Evolutionary conservation across 2,888 invertebrate species (phyloP).

Genomic region (Hypomecis atomaria): DNA sequence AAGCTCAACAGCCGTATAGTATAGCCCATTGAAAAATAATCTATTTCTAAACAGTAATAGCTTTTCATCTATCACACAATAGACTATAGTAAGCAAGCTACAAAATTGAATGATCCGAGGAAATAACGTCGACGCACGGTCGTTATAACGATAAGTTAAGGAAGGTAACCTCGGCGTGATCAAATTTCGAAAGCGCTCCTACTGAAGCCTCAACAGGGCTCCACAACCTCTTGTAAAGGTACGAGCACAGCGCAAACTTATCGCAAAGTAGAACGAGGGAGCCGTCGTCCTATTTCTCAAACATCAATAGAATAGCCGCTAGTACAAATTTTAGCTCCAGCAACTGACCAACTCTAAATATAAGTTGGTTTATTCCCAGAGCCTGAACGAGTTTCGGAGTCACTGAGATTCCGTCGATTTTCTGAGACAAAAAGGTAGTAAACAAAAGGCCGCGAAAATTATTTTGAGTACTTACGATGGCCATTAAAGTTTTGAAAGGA

Average conservation of each 20-base stretch:
- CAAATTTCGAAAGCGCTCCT: slow-evolving; percentile 16
- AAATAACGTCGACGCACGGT: slow-evolving; percentile 7
- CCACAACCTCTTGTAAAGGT: background rate
- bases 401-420: slow-evolving; percentile 9
- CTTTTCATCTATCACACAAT: too few relatives aligned
- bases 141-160: slow-evolving; percentile 10
- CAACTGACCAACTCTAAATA: background rate
- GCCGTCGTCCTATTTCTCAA: background rate
- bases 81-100: background rate
- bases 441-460: slow-evolving; percentile 9
- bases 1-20: too few relatives aligned
- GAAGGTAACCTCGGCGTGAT: slow-evolving; percentile 13
- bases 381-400: slow-evolving; percentile 2
- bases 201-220: slow-evolving; percentile 6
- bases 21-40: too few relatives aligned
- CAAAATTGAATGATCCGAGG: slow-evolving; percentile 7
- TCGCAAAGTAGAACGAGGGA: background rate
- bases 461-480: slow-evolving; percentile 1
- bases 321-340: background rate
- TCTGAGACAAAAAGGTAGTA: slow-evolving; percentile 4
- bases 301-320: background rate
- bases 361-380: background rate
- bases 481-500: slow-evolving; percentile 1
- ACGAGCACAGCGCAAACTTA: background rate
- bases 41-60: too few relatives aligned